Evolutionary conservation across 2,797 vertebrate genomes (phyloP).

Genomic region (Oryzias sinensis): DNA sequence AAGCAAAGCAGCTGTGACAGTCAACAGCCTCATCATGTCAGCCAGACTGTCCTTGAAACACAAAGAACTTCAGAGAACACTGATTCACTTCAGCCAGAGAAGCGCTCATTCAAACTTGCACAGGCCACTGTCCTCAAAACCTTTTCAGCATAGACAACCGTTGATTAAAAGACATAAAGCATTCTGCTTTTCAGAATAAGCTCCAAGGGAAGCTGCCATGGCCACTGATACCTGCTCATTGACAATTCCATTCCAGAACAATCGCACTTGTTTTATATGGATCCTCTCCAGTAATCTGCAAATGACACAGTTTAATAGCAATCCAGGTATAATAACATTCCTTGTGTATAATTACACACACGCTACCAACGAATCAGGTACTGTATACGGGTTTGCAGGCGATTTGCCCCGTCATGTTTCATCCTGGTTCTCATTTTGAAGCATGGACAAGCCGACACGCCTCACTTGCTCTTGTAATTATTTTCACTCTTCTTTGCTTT

Average conservation of each 20-base stretch:
- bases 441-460: constrained; percentile 70
- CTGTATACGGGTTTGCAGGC: constrained; percentile 51
- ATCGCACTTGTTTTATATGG: constrained; percentile 47
- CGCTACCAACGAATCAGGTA: constrained; percentile 62
- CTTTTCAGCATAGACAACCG: constrained; percentile 17
- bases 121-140: constrained; percentile 33
- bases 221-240: constrained; percentile 11
- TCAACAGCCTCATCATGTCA: constrained; percentile 66
- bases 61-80: constrained; percentile 65
- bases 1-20: constrained; percentile 62
- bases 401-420: constrained; percentile 69
- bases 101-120: constrained; percentile 27
- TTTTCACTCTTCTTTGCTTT: constrained; percentile 72
- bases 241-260: constrained; percentile 29
- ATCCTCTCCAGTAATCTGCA: constrained; percentile 27
- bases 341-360: constrained; percentile 67
- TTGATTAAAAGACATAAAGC: constrained; percentile 34
- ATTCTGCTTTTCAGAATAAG: constrained; percentile 37
- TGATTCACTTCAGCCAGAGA: constrained; percentile 55
- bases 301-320: constrained; percentile 45
- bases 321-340: constrained; percentile 44
- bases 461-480: constrained; percentile 78
- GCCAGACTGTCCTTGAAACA: constrained; percentile 69
- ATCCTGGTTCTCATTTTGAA: constrained; percentile 69
- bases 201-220: constrained; percentile 9